Evolutionary conservation across 2,888 invertebrate genomes (phyloP).

Genomic region (Sinohyriopsis cumingii): DNA sequence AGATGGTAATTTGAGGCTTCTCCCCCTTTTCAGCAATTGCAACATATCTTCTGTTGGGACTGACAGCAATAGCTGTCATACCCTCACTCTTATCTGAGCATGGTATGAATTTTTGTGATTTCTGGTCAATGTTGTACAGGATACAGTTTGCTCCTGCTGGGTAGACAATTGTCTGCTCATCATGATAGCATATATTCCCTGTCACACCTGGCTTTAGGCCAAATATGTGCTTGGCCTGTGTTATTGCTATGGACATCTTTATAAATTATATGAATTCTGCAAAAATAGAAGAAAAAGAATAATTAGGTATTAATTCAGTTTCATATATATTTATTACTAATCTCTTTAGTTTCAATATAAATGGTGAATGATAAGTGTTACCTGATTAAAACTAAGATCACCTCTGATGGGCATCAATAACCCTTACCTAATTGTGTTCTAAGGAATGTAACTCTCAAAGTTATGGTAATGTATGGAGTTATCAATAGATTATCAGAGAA

Average conservation of each 20-base stretch:
- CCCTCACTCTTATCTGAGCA: constrained; percentile 72
- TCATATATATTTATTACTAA: too few species aligned
- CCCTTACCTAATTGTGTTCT: too few species aligned
- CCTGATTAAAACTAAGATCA: too few species aligned
- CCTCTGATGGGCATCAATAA: too few species aligned
- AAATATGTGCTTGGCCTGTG: constrained; percentile 71
- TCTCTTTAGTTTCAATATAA: too few species aligned
- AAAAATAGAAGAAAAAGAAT: not conserved
- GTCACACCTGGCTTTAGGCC: constrained; percentile 70
- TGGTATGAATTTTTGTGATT: constrained; percentile 72
- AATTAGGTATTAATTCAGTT: too few species aligned
- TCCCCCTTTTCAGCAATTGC: constrained; percentile 72
- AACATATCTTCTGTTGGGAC: constrained; percentile 72
- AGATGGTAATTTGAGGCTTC: constrained; percentile 72
- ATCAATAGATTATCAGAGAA: too few species aligned
- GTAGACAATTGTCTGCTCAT: constrained; percentile 73
- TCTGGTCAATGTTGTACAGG: constrained; percentile 73
- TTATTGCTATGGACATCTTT: constrained; percentile 70
- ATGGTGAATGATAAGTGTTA: too few species aligned
- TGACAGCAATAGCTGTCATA: constrained; percentile 72
- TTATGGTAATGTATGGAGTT: too few species aligned
- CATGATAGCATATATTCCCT: constrained; percentile 71
- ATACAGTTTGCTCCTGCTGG: constrained; percentile 73
- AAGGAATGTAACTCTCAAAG: too few species aligned
- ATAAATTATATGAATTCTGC: not conserved